Percentiles rank a stretch among this genome's conserved stretches.
phyloP scores from a whole-genome alignment of 2,888 invertebrate species.

The Synanthedon andrenaeformis region DNA sequence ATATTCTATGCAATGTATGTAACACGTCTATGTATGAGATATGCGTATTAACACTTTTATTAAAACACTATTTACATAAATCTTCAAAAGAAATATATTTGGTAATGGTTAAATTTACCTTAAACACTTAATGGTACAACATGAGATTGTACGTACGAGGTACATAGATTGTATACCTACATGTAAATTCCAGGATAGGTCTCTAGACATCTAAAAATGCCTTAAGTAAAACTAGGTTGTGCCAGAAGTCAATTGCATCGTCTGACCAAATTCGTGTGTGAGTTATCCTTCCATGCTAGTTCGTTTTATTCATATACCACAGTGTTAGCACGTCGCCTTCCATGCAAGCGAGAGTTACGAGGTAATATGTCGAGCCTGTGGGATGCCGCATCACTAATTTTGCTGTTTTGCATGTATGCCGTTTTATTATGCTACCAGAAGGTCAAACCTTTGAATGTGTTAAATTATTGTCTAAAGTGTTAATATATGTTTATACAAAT shows the following conservation, averaged over 20 bases:
- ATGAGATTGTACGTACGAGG: no score
- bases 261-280: constrained; percentile 32
- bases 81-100: no score
- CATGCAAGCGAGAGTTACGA: constrained; percentile 34
- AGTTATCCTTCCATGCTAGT: constrained; percentile 31
- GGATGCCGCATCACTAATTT: constrained; percentile 39
- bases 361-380: constrained; percentile 21
- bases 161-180: no score
- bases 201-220: no score
- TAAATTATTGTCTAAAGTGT: constrained; percentile 3
- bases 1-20: no score
- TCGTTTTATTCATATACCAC: constrained; percentile 37
- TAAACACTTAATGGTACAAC: no score
- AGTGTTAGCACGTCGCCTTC: constrained; percentile 26
- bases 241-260: constrained; percentile 21
- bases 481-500: not conserved
- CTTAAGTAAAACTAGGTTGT: no score
- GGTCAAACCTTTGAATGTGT: constrained; percentile 4
- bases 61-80: no score
- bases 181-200: no score
- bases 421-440: constrained; percentile 11
- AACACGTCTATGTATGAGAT: no score
- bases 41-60: no score
- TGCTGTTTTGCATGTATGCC: constrained; percentile 17
- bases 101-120: no score